These are phyloP conservation scores for Otolemur crassicaudatus DNA, from an alignment of 2,797 vertebrate species.

Conservation along the genomic window DNA sequence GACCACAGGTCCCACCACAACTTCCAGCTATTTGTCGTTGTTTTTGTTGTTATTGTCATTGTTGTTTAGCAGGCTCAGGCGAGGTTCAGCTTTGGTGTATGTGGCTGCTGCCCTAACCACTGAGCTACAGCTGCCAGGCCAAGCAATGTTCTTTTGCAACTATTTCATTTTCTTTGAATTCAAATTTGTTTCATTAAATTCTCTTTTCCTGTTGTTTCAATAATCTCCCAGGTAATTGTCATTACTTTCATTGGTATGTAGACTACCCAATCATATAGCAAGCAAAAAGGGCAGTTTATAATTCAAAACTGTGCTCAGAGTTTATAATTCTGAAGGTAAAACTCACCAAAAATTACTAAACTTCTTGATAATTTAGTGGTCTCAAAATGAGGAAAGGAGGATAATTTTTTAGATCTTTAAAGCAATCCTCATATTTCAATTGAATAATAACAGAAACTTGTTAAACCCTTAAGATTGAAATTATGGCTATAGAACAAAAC, in stretches of 20 bases:
- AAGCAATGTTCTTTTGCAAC: neutral
- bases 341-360: neutral
- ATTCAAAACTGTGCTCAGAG: neutral
- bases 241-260: neutral
- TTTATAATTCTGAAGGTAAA: slow-evolving; percentile 12
- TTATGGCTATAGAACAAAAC: neutral
- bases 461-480: slow-evolving; percentile 16
- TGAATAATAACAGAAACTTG: neutral
- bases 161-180: slow-evolving; percentile 11
- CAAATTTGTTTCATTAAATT: neutral
- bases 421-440: neutral
- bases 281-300: neutral
- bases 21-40: no score
- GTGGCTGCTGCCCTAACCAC: no score
- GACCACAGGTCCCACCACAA: no score
- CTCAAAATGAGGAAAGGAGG: neutral
- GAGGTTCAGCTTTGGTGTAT: no score
- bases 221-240: neutral
- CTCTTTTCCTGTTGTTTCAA: neutral
- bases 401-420: neutral
- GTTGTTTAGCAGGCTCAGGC: no score
- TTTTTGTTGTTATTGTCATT: no score
- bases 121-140: no score
- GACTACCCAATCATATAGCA: neutral
- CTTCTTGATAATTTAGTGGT: neutral